Evolutionary conservation across 2,113 vertebrate species (phyloP).

Genomic region (Hippolais icterina): DNA sequence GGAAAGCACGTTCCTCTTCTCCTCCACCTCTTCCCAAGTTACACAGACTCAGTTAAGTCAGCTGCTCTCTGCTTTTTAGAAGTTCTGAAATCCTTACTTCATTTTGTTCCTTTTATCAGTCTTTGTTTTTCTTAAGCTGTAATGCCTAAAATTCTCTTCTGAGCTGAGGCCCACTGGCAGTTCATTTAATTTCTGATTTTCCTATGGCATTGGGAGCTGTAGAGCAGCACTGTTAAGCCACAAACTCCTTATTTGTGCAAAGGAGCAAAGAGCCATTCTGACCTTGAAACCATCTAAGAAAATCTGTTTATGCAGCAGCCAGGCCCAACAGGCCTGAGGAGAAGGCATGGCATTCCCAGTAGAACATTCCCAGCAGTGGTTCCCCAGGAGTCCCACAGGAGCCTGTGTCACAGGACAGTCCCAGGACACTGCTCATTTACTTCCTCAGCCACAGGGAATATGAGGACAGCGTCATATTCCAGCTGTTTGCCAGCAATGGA

Average conservation of each 20-base stretch:
- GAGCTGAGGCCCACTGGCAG: not conserved
- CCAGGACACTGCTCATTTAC: not conserved
- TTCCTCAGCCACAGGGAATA: not conserved
- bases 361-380: not conserved
- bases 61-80: not conserved
- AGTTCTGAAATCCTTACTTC: not conserved
- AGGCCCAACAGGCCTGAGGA: not conserved
- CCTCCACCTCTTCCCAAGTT: not conserved
- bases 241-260: not conserved
- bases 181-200: not conserved
- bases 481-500: not conserved
- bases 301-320: not conserved
- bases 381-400: not conserved
- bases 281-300: not conserved
- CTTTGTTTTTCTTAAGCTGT: not conserved
- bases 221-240: not conserved
- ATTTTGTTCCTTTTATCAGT: not conserved
- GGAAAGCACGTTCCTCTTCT: not conserved
- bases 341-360: not conserved
- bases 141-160: not conserved
- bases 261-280: not conserved
- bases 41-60: not conserved
- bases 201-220: not conserved
- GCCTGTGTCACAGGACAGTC: not conserved
- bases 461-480: fast-evolving